phyloP scores from a whole-genome alignment of 2,797 vertebrate genomes.

The Remorina albescens region DNA sequence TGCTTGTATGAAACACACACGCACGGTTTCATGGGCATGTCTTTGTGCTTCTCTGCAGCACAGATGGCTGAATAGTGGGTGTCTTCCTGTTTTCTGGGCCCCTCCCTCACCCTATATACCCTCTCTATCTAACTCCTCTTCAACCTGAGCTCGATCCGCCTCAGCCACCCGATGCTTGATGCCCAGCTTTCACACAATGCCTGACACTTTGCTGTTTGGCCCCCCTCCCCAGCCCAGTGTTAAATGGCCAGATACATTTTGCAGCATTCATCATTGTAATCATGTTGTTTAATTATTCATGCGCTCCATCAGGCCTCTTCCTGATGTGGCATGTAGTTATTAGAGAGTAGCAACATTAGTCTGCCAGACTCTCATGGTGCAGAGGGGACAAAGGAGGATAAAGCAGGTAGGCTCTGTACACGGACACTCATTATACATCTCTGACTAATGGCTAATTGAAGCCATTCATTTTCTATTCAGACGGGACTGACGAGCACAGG shows the following conservation, averaged over 20 bases:
- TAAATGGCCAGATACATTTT: constrained; percentile 80
- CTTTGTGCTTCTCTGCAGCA: constrained; percentile 69
- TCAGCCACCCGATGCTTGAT: constrained; percentile 23
- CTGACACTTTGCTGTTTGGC: constrained; percentile 61
- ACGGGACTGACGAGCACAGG: constrained; percentile 45
- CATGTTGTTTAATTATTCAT: constrained; percentile 86
- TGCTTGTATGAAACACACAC: constrained; percentile 31
- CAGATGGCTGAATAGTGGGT: constrained; percentile 79
- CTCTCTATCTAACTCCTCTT: constrained; percentile 34
- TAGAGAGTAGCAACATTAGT: constrained; percentile 74
- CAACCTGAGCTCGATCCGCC: constrained; percentile 47
- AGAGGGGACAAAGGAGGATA: constrained; percentile 70
- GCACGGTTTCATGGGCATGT: constrained; percentile 38
- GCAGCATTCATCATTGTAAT: constrained; percentile 85
- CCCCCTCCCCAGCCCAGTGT: constrained; percentile 62
- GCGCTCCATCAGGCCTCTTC: constrained; percentile 80
- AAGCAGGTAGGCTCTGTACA: constrained; percentile 59
- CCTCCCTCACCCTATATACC: constrained; percentile 45
- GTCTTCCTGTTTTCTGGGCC: constrained; percentile 64
- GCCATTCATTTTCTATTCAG: constrained; percentile 71
- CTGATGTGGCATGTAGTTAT: constrained; percentile 82
- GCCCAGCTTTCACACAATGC: constrained; percentile 68
- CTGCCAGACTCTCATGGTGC: constrained; percentile 61
- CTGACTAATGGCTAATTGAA: constrained; percentile 74
- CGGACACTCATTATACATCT: constrained; percentile 65